Percentiles rank a stretch among this genome's conserved stretches.
Conservation (phyloP, 2,888 invertebrate genomes). For the Dasypolia templi region DNA sequence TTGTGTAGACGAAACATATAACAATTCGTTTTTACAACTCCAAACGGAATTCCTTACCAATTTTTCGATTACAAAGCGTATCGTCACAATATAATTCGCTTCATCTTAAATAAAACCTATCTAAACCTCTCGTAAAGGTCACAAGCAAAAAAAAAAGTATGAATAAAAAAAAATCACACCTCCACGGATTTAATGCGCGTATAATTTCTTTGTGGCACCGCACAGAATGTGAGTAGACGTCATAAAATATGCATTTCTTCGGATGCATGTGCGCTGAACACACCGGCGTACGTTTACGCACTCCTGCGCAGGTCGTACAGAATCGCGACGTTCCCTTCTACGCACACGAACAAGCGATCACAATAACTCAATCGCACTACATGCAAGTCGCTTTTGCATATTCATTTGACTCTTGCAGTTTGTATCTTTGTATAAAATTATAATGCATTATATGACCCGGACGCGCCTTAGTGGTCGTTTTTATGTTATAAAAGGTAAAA, state of each 20-base stretch:
- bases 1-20: constrained; percentile 11
- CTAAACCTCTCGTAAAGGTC: constrained; percentile 70
- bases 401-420: constrained; percentile 87
- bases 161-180: constrained; percentile 82
- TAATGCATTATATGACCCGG: constrained; percentile 89
- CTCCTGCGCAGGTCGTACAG: constrained; percentile 56
- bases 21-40: constrained; percentile 7
- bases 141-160: constrained; percentile 72
- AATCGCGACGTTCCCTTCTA: constrained; percentile 50
- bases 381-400: constrained; percentile 87
- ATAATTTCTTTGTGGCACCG: constrained; percentile 91
- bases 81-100: constrained; percentile 56
- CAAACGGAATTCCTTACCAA: constrained; percentile 27
- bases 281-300: constrained; percentile 55
- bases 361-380: constrained; percentile 89
- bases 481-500: constrained; percentile 76
- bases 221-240: constrained; percentile 90
- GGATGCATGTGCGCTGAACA: constrained; percentile 79
- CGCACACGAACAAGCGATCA: constrained; percentile 79
- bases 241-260: constrained; percentile 91
- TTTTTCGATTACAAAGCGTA: constrained; percentile 51
- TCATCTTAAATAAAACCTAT: constrained; percentile 64
- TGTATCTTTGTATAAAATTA: constrained; percentile 91
- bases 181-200: constrained; percentile 90
- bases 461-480: constrained; percentile 75